Base-by-base conservation (phyloP, 2,797 vertebrate genomes). In the Hipposideros larvatus region DNA sequence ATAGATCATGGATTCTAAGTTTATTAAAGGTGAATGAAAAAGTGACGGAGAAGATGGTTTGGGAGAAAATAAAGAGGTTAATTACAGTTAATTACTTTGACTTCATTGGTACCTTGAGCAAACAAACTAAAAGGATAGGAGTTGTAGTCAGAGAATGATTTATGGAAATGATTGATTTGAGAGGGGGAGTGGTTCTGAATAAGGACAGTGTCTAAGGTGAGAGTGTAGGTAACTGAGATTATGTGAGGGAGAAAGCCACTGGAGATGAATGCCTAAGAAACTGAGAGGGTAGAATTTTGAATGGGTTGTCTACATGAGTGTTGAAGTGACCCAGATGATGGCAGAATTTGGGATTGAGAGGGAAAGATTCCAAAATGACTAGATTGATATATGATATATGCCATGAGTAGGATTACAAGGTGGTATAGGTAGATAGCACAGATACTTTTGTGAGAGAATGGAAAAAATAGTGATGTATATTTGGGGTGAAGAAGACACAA, bases 241-340 rank as follows among this genome's bases (percentile, higher is more conserved):
- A 11, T 61, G 41, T 61, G 87, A 75, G 71, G 34, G 28, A 63
- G 61, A 93, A 91, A 77, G 82, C 13, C 31, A 18, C n/a, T 87
- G 18, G 22, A 87, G 75, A 75, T 80, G 68, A 90, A 90, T 79
- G 13, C 55, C 85, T 93, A 63, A 85, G 46, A 34, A 85, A 83
- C 7, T 3, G 13, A 70, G 59, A 61, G 57, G 18, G 34, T 51
- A 66, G 71, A 34, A 85, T 79, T 68, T 92, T 78, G 34, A 93
- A 43, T 74, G 19, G 4, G 7, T 80, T 75, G 26, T 78, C 53
- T 78, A 26, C 0, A 7, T 89, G 55, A 46, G 63, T 78, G 55
- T 77, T 89, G 55, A 89, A 92, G 37, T 78, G 61, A 73, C 24
- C 9, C 14, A 68, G 37, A 73, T 71, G 48, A 28, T 68, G 78